Base-by-base conservation (phyloP, 2,797 vertebrate genomes). In the Numenius phaeopus region DNA sequence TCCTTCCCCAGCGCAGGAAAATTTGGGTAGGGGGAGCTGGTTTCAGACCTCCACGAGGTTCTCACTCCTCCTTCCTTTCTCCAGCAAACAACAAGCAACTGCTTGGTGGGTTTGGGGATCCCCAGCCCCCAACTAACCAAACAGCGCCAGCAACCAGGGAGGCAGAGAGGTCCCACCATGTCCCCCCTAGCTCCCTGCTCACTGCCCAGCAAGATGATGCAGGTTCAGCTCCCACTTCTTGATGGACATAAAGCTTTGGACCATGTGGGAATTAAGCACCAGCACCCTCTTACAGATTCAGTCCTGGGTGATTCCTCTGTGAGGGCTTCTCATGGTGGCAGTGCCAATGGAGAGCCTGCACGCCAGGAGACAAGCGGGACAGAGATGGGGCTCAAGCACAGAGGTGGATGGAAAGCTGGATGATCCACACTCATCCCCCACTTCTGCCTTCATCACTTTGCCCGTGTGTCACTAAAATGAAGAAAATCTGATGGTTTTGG, bases 281-380 rank as follows among this genome's bases (percentile, higher is more conserved):
- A 88, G 6, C 40, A 52, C 3, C 6, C 15, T 17, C 47, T 44
- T 55, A 22, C 3, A 32, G 72, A 18, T n/a, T 54, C 73, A 75
- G 61, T 21, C 42, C 54, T 20, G 42, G 26, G 29, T 58, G 61
- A 70, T 8, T 30, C 8, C 30, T 13, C 42, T 34, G 47, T 2
- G 2, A 83, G 64, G 10, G 34, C 6, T 87, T 73, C 65, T 32
- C 8, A 0, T 10, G 66, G 47, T 71, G 80, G 37, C 72, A 72
- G 37, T 34, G 54, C 23, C 66, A 46, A 47, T 2, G 7, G 32
- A 67, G 52, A 65, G 3, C 22, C 34, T n/a, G 30, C 30, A 24
- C 4, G 0, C 2, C n/a, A 37, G 16, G 50, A 21, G 11, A 14
- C 26, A 16, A 17, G n/a, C 78, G 34, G 73, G 57, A 19, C 0